Evolutionary conservation across 2,888 invertebrate species (phyloP).

Genomic region (Venusia cambrica): DNA sequence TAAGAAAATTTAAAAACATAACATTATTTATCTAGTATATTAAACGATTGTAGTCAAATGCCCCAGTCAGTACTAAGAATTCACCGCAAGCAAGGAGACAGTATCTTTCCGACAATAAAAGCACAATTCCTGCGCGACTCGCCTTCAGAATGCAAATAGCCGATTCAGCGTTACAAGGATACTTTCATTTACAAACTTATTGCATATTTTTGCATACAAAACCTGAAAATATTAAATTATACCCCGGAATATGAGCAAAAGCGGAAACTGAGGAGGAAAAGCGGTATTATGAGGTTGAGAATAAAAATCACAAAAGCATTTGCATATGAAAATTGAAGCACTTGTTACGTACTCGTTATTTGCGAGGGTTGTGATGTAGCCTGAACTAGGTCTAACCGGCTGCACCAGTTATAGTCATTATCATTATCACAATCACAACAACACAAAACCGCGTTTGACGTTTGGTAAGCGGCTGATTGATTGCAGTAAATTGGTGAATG

Average conservation of each 20-base stretch:
- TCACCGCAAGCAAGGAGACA: slow-evolving; percentile 20
- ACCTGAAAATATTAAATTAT: slow-evolving; percentile 24
- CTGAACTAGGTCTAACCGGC: no score
- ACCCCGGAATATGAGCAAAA: slow-evolving; percentile 9
- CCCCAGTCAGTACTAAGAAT: neutral
- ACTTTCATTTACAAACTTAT: slow-evolving; percentile 32
- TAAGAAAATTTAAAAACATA: no score
- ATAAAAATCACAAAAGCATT: neutral
- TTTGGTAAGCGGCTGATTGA: no score
- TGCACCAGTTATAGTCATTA: no score
- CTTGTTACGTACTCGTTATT: no score
- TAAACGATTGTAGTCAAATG: neutral
- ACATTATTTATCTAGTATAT: no score
- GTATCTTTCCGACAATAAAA: slow-evolving; percentile 35
- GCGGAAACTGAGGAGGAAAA: slow-evolving; percentile 2
- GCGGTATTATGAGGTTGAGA: neutral
- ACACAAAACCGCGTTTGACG: no score
- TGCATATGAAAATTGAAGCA: neutral
- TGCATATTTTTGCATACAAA: slow-evolving; percentile 34
- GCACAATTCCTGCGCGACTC: slow-evolving; percentile 28
- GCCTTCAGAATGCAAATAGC: slow-evolving; percentile 34
- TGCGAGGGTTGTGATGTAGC: no score
- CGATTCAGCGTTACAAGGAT: slow-evolving; percentile 29
- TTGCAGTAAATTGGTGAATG: no score
- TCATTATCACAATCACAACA: no score